These are phyloP conservation scores for Tenrec ecaudatus DNA, from an alignment of 2,113 vertebrate genomes.

Conservation along the genomic window DNA sequence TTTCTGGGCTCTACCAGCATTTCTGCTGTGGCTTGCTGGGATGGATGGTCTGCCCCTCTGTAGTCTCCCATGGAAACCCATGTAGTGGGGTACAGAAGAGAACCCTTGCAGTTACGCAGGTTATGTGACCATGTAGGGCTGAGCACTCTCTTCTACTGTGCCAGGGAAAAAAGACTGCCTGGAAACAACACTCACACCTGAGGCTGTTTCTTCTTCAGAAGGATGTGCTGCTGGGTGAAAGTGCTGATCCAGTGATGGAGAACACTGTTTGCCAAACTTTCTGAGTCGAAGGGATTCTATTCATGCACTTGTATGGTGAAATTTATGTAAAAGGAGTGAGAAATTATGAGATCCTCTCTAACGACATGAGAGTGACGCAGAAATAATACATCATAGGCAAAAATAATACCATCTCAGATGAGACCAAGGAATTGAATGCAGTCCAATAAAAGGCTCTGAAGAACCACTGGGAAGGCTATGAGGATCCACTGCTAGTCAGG, in stretches of 20 bases:
- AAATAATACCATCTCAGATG: neutral
- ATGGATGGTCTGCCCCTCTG: neutral
- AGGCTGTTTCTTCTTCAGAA: neutral
- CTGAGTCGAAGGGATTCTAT: too few species aligned
- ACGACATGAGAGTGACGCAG: accelerated
- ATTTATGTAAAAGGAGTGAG: neutral
- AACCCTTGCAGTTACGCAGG: too few species aligned
- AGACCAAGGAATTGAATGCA: neutral
- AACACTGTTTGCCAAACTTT: too few species aligned
- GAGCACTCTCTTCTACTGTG: neutral
- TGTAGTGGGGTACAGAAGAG: neutral
- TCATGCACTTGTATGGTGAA: neutral
- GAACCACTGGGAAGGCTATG: neutral
- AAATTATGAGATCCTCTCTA: neutral
- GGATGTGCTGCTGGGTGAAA: neutral
- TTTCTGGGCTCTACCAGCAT: neutral
- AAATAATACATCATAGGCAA: too few species aligned
- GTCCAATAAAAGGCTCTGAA: neutral
- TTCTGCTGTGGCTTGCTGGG: neutral
- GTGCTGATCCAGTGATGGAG: neutral
- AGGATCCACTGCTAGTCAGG: neutral
- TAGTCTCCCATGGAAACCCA: neutral
- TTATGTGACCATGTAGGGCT: neutral
- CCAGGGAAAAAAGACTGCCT: neutral
- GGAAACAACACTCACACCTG: accelerated